phyloP scores from a whole-genome alignment of 2,888 invertebrate species.

The Parelbella ahira region DNA sequence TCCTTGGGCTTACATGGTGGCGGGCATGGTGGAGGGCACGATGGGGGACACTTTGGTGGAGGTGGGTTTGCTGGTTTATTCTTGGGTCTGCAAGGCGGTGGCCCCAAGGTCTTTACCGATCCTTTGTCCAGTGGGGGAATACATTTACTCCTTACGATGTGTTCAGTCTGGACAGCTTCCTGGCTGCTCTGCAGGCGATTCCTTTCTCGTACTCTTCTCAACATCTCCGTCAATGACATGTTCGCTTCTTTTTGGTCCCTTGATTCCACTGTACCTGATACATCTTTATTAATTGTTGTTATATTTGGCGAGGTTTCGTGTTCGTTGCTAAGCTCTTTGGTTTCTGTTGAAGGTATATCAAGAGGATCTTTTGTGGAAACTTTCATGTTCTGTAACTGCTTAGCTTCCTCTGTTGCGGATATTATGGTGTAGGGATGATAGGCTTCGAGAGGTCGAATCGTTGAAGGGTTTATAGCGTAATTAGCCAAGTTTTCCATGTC shows the following conservation, averaged over 20 bases:
- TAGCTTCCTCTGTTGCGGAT: not conserved
- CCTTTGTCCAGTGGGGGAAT: conserved; percentile 30
- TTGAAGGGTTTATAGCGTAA: not conserved
- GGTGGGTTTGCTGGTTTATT: conserved; percentile 32
- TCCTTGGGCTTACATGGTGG: conserved; percentile 18
- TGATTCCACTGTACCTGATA: conserved; percentile 20
- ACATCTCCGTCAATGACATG: conserved; percentile 45
- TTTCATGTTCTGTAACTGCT: not conserved
- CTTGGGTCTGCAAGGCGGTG: conserved; percentile 30
- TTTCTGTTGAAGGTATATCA: conserved; percentile 7
- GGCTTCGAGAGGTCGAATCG: conserved; percentile 3
- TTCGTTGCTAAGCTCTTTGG: not conserved
- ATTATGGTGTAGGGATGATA: conserved; percentile 15
- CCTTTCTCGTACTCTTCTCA: conserved; percentile 44
- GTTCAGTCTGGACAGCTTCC: conserved; percentile 33
- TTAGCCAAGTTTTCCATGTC: conserved; percentile 5
- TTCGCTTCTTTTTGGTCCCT: conserved; percentile 32
- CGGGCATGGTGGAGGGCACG: conserved; percentile 27
- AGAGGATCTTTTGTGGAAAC: conserved; percentile 5
- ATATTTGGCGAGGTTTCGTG: too few species aligned
- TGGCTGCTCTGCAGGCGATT: conserved; percentile 37
- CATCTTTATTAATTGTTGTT: conserved; percentile 1
- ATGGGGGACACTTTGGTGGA: conserved; percentile 33
- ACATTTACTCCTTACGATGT: conserved; percentile 17
- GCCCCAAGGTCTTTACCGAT: conserved; percentile 23